Evolutionary conservation across 2,113 vertebrate genomes (phyloP).

Genomic region (Motacilla alba): DNA sequence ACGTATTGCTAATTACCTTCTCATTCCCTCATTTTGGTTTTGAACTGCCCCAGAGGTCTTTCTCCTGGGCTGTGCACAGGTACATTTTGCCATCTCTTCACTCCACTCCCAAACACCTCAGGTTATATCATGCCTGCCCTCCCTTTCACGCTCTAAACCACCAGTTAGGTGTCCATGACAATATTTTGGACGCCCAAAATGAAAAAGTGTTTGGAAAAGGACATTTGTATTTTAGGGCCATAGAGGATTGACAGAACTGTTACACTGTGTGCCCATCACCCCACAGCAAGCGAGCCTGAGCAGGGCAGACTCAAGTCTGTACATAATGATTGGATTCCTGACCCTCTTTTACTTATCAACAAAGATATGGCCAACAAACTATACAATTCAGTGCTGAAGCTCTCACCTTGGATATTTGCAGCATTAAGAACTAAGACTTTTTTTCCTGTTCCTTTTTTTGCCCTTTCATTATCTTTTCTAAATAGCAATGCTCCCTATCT

Average conservation of each 20-base stretch:
- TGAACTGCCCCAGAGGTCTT: neutral
- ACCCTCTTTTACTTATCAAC: neutral
- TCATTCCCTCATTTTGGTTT: neutral
- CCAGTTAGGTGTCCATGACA: neutral
- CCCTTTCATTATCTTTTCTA: neutral
- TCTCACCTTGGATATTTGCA: neutral
- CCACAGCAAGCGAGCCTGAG: neutral
- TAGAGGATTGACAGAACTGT: neutral
- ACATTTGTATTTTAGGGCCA: neutral
- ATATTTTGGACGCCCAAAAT: neutral
- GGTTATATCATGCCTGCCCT: neutral
- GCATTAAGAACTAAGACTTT: neutral
- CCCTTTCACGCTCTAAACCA: neutral
- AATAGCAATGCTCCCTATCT: neutral
- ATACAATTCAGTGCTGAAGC: neutral
- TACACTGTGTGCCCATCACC: rapidly evolving
- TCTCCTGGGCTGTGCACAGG: neutral
- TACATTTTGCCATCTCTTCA: neutral
- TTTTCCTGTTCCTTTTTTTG: neutral
- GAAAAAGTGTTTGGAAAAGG: neutral
- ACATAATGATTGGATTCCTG: neutral
- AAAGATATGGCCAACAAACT: neutral
- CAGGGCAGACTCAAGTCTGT: neutral
- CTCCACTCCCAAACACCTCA: neutral
- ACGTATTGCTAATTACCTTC: neutral